A percentile compares a stretch with the other conserved stretches of the same genome.
phyloP scores from a whole-genome alignment of 1,140 invertebrate species.

The Drosophila suzukii region DNA sequence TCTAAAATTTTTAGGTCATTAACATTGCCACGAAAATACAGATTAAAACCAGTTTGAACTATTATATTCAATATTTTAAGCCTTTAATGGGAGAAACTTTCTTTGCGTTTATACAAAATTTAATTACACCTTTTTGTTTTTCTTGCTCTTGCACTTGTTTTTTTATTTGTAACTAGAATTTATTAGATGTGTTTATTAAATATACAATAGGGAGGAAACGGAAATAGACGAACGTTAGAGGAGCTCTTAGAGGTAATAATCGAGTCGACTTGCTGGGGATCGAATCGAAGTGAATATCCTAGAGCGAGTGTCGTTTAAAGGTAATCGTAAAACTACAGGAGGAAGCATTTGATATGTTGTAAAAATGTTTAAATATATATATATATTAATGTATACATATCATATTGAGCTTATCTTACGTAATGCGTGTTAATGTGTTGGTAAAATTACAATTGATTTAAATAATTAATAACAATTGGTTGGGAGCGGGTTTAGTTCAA shows the following conservation, averaged over 20 bases:
- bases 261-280: constrained; percentile 1
- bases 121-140: constrained; percentile 60
- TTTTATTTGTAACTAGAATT: constrained; percentile 28
- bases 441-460: constrained; percentile 71
- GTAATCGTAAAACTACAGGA: constrained; percentile 65
- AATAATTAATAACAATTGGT: constrained; percentile 80
- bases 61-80: constrained; percentile 69
- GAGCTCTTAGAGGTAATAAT: constrained; percentile 65
- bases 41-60: not conserved
- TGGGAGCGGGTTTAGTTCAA: constrained; percentile 29
- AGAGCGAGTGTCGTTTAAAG: constrained; percentile 22
- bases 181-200: constrained; percentile 53
- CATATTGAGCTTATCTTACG: constrained; percentile 27
- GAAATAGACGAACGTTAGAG: constrained; percentile 40
- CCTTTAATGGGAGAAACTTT: constrained; percentile 69
- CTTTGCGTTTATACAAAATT: constrained; percentile 67
- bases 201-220: constrained; percentile 34
- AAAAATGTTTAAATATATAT: constrained; percentile 69
- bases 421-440: constrained; percentile 16
- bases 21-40: not conserved
- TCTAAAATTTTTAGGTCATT: not conserved
- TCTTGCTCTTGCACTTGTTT: constrained; percentile 2
- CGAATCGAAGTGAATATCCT: constrained; percentile 17
- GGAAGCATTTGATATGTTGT: constrained; percentile 84
- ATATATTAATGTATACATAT: constrained; percentile 32